Base-by-base conservation (phyloP, 2,797 vertebrate genomes). In the Spinibarbus caldwelli region DNA sequence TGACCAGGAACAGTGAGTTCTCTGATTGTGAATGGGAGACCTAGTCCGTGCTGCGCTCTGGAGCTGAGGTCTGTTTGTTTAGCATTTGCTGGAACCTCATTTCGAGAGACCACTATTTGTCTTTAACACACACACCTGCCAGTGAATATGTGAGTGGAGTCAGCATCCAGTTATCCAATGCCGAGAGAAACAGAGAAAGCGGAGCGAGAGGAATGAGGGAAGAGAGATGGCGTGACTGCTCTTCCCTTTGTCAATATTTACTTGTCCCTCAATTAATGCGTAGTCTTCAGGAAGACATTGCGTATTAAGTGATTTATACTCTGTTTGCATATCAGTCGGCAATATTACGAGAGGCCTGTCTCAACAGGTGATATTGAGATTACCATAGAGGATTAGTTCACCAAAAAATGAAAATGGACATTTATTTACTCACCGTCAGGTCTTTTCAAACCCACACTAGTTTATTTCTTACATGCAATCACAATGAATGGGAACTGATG, bases 41-140 rank as follows among this genome's bases (percentile, higher is more conserved):
- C 29, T 15, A 31, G 38, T 36, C 49, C 2, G 14, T 36, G 23
- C 36, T 78, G 29, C 4, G 15, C 17, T 67, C 73, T n/a, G n/a
- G n/a, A n/a, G n/a, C n/a, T n/a, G 72, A 67, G 82, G 47, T 59
- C 62, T 86, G 86, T 90, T 88, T 88, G 83, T 85, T 68, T 59
- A 86, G 84, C 67, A 82, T 82, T 87, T 73, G 66, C 67, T 59
- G 54, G 19, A 88, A 88, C 52, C 76, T 81, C 82, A 73, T 82
- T 71, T 79, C 31, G 64, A 78, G 71, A 86, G 86, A 78, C 72
- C 82, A 71, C 57, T 89, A 85, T 89, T 88, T 90, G 86, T 80
- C 87, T 78, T 86, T 67, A 71, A 67, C 84, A 78, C 66, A 89
- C 90, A 87, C 90, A 91, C 90, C 89, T 91, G 88, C 82, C 67